phyloP scores from a whole-genome alignment of 2,888 invertebrate genomes.

The Acanthopleura granulata region DNA sequence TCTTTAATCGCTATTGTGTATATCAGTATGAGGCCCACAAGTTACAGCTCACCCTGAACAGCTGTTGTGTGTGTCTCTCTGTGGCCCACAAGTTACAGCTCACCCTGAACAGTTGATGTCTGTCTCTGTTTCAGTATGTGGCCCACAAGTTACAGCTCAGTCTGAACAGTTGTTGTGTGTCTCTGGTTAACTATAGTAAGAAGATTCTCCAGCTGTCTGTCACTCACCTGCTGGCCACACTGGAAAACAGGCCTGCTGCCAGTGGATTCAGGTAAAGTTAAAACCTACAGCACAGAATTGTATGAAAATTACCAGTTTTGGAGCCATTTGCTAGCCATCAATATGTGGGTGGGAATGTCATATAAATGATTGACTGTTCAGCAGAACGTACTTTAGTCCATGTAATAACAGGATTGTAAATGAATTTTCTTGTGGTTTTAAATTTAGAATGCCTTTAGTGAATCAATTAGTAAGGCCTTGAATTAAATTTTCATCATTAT shows the following conservation, averaged over 20 bases:
- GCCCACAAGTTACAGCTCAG: slow-evolving; percentile 84
- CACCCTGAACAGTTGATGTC: not conserved
- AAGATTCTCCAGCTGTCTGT: slow-evolving; percentile 81
- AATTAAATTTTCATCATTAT: no score
- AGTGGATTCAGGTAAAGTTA: slow-evolving; percentile 74
- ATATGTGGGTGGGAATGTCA: no score
- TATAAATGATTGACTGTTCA: no score
- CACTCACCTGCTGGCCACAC: slow-evolving; percentile 79
- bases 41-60: not conserved
- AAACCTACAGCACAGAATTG: not conserved
- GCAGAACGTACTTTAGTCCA: no score
- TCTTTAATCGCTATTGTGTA: not conserved
- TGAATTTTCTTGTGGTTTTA: not conserved
- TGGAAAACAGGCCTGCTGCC: slow-evolving; percentile 79
- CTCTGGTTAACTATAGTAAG: slow-evolving; percentile 78
- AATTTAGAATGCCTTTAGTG: no score
- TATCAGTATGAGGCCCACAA: not conserved
- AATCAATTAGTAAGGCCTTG: no score
- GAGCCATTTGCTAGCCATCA: no score
- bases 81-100: slow-evolving; percentile 74
- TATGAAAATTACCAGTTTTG: no score
- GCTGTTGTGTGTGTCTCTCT: slow-evolving; percentile 39
- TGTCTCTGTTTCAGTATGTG: slow-evolving; percentile 68
- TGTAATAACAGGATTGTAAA: no score
- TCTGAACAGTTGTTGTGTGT: slow-evolving; percentile 80